Evolutionary conservation across 1,140 invertebrate species (phyloP).

Genomic region (Geopemphigus sp.): DNA sequence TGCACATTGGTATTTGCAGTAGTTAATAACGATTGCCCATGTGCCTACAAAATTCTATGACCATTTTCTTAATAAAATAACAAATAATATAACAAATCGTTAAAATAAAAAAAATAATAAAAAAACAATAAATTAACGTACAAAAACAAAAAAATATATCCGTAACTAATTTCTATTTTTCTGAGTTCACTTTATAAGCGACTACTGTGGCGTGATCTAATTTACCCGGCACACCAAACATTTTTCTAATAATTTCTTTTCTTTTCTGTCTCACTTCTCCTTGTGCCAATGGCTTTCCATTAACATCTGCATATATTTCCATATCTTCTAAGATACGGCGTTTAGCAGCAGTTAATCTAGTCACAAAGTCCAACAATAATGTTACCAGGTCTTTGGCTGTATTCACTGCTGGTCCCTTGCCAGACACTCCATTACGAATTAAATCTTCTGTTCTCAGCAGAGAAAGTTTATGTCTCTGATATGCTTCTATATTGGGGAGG

Average conservation of each 20-base stretch:
- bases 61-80: background rate
- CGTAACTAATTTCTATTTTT: background rate
- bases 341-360: conserved; percentile 73
- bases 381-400: conserved; percentile 69
- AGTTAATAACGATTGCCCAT: background rate
- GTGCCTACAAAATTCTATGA: background rate
- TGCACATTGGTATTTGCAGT: background rate
- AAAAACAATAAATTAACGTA: conserved; percentile 31
- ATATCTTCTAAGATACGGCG: conserved; percentile 75
- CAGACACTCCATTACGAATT: conserved; percentile 70
- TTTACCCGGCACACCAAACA: conserved; percentile 80
- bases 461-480: conserved; percentile 76
- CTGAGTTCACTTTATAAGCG: conserved; percentile 60
- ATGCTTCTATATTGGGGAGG: conserved; percentile 75
- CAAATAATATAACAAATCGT: background rate
- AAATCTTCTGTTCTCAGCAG: conserved; percentile 78
- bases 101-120: background rate
- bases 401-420: conserved; percentile 59
- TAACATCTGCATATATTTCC: conserved; percentile 70
- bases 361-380: conserved; percentile 74
- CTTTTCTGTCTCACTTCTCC: conserved; percentile 67
- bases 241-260: conserved; percentile 69
- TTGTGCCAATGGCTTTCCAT: conserved; percentile 60
- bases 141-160: background rate
- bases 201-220: conserved; percentile 87